A percentile compares a stretch with the other conserved stretches of the same genome.
phyloP scores from a whole-genome alignment of 2,797 vertebrate genomes.

The Characodon lateralis region DNA sequence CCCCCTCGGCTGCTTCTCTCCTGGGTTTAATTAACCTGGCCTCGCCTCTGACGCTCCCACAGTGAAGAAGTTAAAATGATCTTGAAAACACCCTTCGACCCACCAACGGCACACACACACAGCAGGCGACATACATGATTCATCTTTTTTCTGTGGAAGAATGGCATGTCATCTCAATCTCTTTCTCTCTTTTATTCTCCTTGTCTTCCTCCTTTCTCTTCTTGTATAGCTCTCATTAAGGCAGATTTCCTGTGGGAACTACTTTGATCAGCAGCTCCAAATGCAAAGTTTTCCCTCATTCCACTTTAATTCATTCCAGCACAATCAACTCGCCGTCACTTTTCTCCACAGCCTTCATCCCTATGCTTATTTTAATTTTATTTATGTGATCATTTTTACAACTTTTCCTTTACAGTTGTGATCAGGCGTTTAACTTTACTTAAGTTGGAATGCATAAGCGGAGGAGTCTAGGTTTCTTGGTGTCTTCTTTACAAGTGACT shows the following conservation, averaged over 20 bases:
- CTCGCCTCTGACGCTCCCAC: conserved; percentile 74
- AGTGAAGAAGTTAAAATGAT: conserved; percentile 79
- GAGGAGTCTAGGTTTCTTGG: background rate
- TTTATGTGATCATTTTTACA: background rate
- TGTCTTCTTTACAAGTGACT: background rate
- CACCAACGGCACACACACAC: conserved; percentile 10
- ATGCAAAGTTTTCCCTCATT: conserved; percentile 70
- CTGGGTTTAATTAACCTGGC: conserved; percentile 85
- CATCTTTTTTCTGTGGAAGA: conserved; percentile 52
- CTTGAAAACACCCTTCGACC: conserved; percentile 72
- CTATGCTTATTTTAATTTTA: conserved; percentile 16
- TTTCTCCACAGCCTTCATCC: conserved; percentile 40
- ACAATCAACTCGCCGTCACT: conserved; percentile 65
- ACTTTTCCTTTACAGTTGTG: conserved; percentile 10
- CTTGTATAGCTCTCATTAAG: conserved; percentile 77
- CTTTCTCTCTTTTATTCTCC: conserved; percentile 54
- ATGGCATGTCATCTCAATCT: conserved; percentile 43
- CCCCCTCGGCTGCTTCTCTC: conserved; percentile 66
- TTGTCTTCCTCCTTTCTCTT: conserved; percentile 58
- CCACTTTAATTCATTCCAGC: conserved; percentile 61
- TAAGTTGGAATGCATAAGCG: no score
- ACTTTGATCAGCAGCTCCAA: conserved; percentile 80
- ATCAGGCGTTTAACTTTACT: background rate
- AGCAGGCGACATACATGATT: conserved; percentile 45
- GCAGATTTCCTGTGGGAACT: conserved; percentile 68